phyloP scores from a whole-genome alignment of 2,888 invertebrate species.

The Cheilosia soror region DNA sequence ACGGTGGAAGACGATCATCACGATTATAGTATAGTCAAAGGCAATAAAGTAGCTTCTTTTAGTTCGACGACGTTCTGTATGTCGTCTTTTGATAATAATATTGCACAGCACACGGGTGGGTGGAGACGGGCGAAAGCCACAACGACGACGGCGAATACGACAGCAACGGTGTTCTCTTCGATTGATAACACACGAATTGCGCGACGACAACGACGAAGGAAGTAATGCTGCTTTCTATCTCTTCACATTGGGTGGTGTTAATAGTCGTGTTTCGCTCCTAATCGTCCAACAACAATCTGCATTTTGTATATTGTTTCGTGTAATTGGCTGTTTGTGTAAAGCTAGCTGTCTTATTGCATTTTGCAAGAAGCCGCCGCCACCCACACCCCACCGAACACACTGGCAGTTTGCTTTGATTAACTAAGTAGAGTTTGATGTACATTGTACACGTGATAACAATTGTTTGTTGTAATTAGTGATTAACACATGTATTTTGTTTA shows the following conservation, averaged over 20 bases:
- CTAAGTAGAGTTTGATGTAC: slow-evolving; percentile 49
- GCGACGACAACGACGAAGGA: slow-evolving; percentile 67
- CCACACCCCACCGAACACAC: slow-evolving; percentile 14
- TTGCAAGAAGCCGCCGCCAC: slow-evolving; percentile 6
- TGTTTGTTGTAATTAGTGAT: slow-evolving; percentile 64
- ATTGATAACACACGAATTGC: slow-evolving; percentile 72
- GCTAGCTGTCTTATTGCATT: slow-evolving; percentile 20
- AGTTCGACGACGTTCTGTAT: slow-evolving; percentile 58
- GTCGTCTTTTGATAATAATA: slow-evolving; percentile 67
- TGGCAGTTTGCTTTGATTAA: slow-evolving; percentile 23
- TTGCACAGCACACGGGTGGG: slow-evolving; percentile 38
- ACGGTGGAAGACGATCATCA: slow-evolving; percentile 54
- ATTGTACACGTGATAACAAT: slow-evolving; percentile 63
- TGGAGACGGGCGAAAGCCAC: slow-evolving; percentile 28
- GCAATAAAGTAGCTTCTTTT: slow-evolving; percentile 71
- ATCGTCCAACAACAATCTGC: slow-evolving; percentile 42
- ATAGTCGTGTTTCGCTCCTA: slow-evolving; percentile 60
- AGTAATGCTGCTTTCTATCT: slow-evolving; percentile 63
- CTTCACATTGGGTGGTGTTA: slow-evolving; percentile 60
- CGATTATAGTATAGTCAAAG: slow-evolving; percentile 65
- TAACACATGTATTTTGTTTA: slow-evolving; percentile 58
- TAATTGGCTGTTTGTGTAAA: slow-evolving; percentile 26
- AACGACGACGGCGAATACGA: slow-evolving; percentile 14
- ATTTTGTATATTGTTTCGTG: slow-evolving; percentile 41
- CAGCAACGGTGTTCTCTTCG: slow-evolving; percentile 65